Base-by-base conservation (phyloP, 2,113 vertebrate genomes). In the Hippocampus barbouri region DNA sequence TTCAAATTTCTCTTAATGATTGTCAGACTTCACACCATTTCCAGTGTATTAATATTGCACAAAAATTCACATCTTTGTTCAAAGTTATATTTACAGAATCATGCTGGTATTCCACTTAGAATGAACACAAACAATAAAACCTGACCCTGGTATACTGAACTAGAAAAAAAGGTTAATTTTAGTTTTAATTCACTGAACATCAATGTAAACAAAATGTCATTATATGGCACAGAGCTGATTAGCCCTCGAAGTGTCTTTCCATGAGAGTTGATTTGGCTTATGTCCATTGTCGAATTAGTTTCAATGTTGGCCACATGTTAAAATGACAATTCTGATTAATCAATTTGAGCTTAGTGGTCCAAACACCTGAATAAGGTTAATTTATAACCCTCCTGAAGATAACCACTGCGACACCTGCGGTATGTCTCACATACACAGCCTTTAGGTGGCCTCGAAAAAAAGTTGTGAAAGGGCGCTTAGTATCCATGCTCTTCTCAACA, bases 41-140 rank as follows among this genome's bases (percentile, higher is more conserved):
- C 70, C 60, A 72, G n/a, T 23, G 70, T 67, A 21, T 63, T 69
- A 79, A 69, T 82, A 85, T 85, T 85, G 84, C 79, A 87, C 85
- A 75, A 74, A 49, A 18, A 62, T 21, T 68, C 34, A 81, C 57
- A 62, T 57, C 4, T 56, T 51, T 57, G 2, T 43, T 25, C 18
- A 7, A 54, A 7, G 16, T 16, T 27, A 14, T 53, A 34, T 27
- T 60, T 68, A 56, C 47, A 64, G 61, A n/a, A 34, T 38, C 75
- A 51, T 47, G 67, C 40, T 68, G 16, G 7, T 21, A 1, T 41
- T 64, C 41, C 34, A 64, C 38, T 66, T 8, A 71, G 21, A 47
- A 62, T 8, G 3, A 70, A 66, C 61, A 41, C 4, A 3, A 20
- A 21, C 51, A 6, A 5, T 68, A 74, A 81, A 61, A 79, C 76